Evolutionary conservation across 1,140 invertebrate genomes (phyloP), one percentile per base, ranked within the genome.

Genomic region (Drosophila jambulina): DNA sequence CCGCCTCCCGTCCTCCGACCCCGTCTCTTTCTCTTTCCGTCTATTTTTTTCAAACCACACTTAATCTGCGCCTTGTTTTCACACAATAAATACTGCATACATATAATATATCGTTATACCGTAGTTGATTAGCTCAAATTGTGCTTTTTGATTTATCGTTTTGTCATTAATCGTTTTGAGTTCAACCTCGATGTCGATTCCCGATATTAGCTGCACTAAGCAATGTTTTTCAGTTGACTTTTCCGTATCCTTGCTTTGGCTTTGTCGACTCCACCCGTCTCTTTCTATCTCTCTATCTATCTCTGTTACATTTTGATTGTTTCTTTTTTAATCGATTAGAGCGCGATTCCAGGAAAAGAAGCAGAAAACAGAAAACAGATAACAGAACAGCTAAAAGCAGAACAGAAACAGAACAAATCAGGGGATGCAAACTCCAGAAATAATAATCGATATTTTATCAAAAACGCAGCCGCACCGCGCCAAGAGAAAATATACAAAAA

Each of bases 391-490:
- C 45, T 60, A 29, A 25, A 19, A 40, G 8, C 49, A 65, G 68
- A 65, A 62, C 32, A 48, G 46, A 65, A 75, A 81, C 45, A 60
- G 56, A 72, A 61, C 62, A 62, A 70, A 68, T 46, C 48, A 87
- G 81, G 84, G 84, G 81, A 87, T 88, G 77, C 84, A 84, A 87
- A 83, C 88, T 80, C 42, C 60, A 86, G 46, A 85, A 65, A 68
- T 48, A 56, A 75, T 77, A 91, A 92, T 92, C 91, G 91, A 92
- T 92, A 92, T 92, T 91, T 92, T 92, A 88, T 92, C 59, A 62
- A 72, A 75, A 80, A 69, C 51, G 64, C 69, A 79, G 62, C 72
- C 77, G 64, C 72, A 75, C 42, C 70, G 75, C 75, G 51, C 64
- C 45, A 53, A 53, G n/a, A 68, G 10, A 19, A 58, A 27, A n/a